A percentile compares a stretch with the other conserved stretches of the same genome.
Evolutionary conservation across 1,140 invertebrate genomes (phyloP).

Genomic region (Neotoxoptera formosana): DNA sequence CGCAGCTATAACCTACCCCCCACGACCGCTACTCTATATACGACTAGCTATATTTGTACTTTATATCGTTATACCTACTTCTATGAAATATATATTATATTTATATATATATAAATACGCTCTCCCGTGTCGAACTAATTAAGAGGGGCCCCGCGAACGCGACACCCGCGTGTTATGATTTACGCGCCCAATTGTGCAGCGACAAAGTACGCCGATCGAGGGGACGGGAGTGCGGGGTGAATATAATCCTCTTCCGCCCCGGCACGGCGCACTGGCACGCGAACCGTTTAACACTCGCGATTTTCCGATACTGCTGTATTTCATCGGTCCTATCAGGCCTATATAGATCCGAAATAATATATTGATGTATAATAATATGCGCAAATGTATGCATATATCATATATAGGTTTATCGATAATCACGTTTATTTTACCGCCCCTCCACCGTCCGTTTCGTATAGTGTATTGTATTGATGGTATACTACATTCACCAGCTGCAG

Average conservation of each 20-base stretch:
- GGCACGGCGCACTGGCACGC: not conserved
- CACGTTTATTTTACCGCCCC: not conserved
- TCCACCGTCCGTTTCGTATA: not conserved
- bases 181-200: constrained; percentile 12
- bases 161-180: constrained; percentile 31
- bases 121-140: constrained; percentile 30
- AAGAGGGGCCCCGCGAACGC: not conserved
- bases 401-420: not conserved
- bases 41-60: not conserved
- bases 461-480: no score
- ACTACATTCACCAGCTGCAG: no score
- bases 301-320: not conserved
- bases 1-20: not conserved
- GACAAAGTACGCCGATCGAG: not conserved
- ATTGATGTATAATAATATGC: not conserved
- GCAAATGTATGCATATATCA: no score
- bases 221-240: not conserved
- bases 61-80: not conserved
- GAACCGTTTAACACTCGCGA: not conserved
- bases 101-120: not conserved
- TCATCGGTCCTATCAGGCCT: not conserved
- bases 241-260: constrained; percentile 28
- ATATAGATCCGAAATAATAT: not conserved
- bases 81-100: not conserved
- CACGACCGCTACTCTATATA: not conserved